phyloP scores from a whole-genome alignment of 2,797 vertebrate genomes.

The Mus spretus region DNA sequence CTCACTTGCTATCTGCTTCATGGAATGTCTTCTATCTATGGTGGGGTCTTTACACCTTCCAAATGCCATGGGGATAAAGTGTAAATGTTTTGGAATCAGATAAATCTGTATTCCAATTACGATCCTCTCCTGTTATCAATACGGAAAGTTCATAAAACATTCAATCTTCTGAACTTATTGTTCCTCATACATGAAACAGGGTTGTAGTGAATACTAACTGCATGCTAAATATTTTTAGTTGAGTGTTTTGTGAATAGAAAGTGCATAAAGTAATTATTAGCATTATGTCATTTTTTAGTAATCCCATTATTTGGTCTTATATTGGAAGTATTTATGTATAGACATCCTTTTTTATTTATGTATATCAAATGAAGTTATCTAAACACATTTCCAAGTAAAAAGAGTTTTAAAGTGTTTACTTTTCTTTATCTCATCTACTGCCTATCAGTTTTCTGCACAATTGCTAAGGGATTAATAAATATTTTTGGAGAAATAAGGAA shows the following conservation, averaged over 20 bases:
- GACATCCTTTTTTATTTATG: background rate
- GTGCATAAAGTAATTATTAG: background rate
- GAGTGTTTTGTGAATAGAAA: background rate
- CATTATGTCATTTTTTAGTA: background rate
- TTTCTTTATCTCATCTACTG: background rate
- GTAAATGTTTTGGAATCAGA: background rate
- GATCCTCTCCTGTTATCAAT: background rate
- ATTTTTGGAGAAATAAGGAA: conserved; percentile 43
- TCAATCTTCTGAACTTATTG: background rate
- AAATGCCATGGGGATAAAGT: background rate
- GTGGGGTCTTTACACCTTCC: background rate
- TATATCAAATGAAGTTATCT: background rate
- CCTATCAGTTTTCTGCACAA: background rate
- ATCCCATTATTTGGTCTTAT: background rate
- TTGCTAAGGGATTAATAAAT: background rate
- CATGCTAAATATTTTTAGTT: background rate
- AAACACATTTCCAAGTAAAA: background rate
- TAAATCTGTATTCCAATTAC: background rate
- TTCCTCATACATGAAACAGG: background rate
- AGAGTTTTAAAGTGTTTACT: background rate
- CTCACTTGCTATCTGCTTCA: background rate
- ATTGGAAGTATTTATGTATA: background rate
- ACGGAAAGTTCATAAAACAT: background rate
- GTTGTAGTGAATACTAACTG: background rate
- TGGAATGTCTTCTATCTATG: background rate